Conservation (phyloP, 2,797 vertebrate species). For the Typhlichthys eigenmanni region DNA sequence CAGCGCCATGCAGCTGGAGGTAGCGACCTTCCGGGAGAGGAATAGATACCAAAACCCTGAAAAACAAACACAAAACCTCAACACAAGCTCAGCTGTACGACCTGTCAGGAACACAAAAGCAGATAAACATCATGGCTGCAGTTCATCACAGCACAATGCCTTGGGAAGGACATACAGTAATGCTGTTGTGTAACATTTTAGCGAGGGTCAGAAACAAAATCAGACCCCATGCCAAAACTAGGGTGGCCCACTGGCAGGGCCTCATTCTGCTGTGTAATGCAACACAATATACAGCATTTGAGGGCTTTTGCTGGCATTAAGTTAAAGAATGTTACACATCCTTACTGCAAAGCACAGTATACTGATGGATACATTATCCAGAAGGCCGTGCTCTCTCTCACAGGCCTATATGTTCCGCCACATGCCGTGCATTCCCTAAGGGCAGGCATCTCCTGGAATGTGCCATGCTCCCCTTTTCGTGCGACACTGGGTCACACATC, state of each 20-base stretch:
- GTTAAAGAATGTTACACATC: too few relatives aligned
- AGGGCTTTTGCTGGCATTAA: too few relatives aligned
- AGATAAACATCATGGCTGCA: slow-evolving; percentile 3
- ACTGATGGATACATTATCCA: too few relatives aligned
- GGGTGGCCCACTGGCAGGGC: not conserved
- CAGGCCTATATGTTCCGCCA: slow-evolving; percentile 18
- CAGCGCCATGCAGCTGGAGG: slow-evolving; percentile 56
- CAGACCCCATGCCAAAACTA: not conserved
- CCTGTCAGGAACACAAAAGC: slow-evolving; percentile 8
- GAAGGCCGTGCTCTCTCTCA: not conserved
- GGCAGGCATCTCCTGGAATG: slow-evolving; percentile 18
- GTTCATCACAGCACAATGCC: not conserved
- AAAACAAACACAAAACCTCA: slow-evolving; percentile 2
- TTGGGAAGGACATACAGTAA: not conserved
- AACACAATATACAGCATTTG: too few relatives aligned
- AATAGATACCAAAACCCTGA: slow-evolving; percentile 8
- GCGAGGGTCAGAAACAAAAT: not conserved
- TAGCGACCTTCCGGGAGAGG: slow-evolving; percentile 39
- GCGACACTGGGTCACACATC: slow-evolving; percentile 54
- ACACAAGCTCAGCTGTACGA: not conserved
- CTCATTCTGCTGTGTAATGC: too few relatives aligned
- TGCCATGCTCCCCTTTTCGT: slow-evolving; percentile 32
- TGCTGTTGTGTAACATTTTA: not conserved
- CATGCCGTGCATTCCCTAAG: slow-evolving; percentile 41
- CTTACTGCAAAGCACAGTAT: too few relatives aligned